Evolutionary conservation across 2,888 invertebrate genomes (phyloP).

Genomic region (Rhamphomyia laevipes): DNA sequence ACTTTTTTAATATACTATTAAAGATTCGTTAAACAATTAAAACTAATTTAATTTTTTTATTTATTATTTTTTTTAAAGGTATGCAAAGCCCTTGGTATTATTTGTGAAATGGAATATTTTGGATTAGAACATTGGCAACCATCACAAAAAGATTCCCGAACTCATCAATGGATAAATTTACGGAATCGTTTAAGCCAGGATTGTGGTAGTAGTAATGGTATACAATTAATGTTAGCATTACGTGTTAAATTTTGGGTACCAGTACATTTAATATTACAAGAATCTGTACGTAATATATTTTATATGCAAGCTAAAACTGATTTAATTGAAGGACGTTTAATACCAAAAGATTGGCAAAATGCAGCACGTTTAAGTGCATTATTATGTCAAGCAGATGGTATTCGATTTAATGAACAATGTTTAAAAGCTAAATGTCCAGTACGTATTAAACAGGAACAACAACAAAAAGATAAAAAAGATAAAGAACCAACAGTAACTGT

Average conservation of each 20-base stretch:
- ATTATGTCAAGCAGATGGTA: conserved; percentile 50
- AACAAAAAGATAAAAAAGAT: conserved; percentile 28
- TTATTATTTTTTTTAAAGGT: conserved; percentile 49
- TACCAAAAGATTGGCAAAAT: conserved; percentile 55
- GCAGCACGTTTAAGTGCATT: conserved; percentile 62
- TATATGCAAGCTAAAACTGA: conserved; percentile 70
- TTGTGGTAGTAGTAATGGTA: conserved; percentile 26
- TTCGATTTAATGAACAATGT: conserved; percentile 30
- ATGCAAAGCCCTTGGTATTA: conserved; percentile 69
- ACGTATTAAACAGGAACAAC: conserved; percentile 26
- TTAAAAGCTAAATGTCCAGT: conserved; percentile 30
- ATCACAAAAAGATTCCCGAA: conserved; percentile 47
- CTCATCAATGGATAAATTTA: conserved; percentile 76
- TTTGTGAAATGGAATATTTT: conserved; percentile 80
- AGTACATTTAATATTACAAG: conserved; percentile 74
- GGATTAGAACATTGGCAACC: conserved; percentile 52
- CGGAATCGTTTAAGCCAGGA: conserved; percentile 47
- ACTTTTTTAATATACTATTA: too few relatives aligned
- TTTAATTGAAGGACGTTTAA: conserved; percentile 58
- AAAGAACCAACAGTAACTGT: conserved; percentile 26
- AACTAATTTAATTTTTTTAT: neutral
- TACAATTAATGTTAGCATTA: conserved; percentile 33
- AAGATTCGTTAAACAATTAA: too few relatives aligned
- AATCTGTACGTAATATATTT: conserved; percentile 70
- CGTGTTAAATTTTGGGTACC: conserved; percentile 84